phyloP scores from a whole-genome alignment of 2,797 vertebrate genomes.

The Thripadectes ignobilis region DNA sequence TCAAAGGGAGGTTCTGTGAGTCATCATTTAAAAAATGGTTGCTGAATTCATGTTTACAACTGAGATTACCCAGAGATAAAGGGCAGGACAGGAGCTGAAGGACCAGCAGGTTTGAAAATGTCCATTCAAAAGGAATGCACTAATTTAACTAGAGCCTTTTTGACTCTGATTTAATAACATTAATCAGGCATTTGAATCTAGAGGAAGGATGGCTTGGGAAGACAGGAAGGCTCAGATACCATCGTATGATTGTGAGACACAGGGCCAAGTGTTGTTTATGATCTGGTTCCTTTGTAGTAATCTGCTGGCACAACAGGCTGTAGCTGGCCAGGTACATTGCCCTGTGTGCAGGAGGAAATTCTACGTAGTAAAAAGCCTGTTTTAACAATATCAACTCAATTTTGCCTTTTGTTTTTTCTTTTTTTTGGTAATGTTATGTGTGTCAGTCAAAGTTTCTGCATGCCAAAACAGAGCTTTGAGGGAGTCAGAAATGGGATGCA shows the following conservation, averaged over 20 bases:
- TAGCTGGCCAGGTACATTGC: background rate
- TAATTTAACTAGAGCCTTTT: background rate
- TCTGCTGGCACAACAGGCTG: background rate
- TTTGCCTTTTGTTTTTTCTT: background rate
- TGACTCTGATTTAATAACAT: background rate
- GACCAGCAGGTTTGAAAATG: constrained; percentile 16
- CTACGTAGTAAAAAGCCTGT: background rate
- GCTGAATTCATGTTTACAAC: constrained; percentile 50
- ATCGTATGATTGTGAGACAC: background rate
- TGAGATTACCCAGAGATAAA: constrained; percentile 13
- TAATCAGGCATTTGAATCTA: background rate
- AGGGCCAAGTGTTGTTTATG: background rate
- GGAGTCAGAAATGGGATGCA: background rate
- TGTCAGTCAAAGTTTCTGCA: background rate
- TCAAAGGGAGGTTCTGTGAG: constrained; percentile 49
- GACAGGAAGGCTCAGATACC: background rate
- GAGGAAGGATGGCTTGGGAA: background rate
- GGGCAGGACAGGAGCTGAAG: background rate
- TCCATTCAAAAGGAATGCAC: background rate
- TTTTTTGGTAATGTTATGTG: background rate
- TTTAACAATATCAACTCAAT: background rate
- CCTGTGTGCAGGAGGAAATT: background rate
- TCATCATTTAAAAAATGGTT: constrained; percentile 22
- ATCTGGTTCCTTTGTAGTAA: background rate
- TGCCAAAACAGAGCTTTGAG: background rate